phyloP scores from a whole-genome alignment of 2,888 invertebrate species.

The Acleris emargana region DNA sequence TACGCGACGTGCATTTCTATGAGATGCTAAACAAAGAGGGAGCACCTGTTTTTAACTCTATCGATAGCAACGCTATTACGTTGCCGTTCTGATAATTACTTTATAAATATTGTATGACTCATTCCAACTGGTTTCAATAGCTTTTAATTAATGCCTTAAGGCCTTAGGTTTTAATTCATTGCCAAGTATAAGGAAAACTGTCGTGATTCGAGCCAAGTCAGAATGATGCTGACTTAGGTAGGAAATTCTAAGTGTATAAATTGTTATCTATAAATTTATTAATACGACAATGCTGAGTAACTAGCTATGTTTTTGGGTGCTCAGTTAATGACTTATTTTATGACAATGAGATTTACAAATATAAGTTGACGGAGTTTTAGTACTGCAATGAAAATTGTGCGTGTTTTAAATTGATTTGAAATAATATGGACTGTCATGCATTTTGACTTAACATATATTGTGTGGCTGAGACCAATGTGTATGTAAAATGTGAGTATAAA shows the following conservation, averaged over 20 bases:
- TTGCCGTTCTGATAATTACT: constrained; percentile 9
- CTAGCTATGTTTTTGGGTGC: too few relatives aligned
- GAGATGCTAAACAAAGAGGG: background rate
- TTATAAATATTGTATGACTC: constrained; percentile 13
- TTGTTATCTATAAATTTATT: too few relatives aligned
- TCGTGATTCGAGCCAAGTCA: background rate
- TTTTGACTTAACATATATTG: too few relatives aligned
- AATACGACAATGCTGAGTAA: too few relatives aligned
- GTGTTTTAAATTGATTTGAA: too few relatives aligned
- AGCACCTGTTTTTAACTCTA: constrained; percentile 4
- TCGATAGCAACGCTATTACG: background rate
- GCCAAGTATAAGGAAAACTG: constrained; percentile 16
- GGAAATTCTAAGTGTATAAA: too few relatives aligned
- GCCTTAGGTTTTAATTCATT: constrained; percentile 18
- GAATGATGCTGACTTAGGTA: background rate
- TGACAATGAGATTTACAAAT: too few relatives aligned
- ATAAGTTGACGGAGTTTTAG: too few relatives aligned
- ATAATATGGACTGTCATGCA: too few relatives aligned
- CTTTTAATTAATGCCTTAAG: constrained; percentile 20
- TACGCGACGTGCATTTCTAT: constrained; percentile 3
- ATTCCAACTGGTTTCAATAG: constrained; percentile 17
- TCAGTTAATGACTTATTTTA: too few relatives aligned
- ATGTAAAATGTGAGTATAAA: constrained; percentile 19
- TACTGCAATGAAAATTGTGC: too few relatives aligned
- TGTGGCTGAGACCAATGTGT: background rate